These are phyloP conservation scores for Panzeria rudis DNA, from an alignment of 2,888 invertebrate species.

Conservation along the genomic window DNA sequence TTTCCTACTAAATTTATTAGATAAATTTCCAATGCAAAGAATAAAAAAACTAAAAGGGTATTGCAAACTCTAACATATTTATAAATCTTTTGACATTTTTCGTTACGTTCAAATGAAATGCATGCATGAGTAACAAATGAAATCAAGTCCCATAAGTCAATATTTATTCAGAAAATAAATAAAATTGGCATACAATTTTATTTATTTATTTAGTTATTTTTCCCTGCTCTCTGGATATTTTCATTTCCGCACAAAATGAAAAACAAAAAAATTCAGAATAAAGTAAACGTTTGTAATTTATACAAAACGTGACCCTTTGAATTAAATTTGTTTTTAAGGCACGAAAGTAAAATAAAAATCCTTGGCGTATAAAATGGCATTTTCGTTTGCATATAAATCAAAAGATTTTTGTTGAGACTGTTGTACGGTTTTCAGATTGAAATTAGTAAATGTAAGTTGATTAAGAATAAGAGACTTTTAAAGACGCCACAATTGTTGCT, in stretches of 20 bases:
- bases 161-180: conserved; percentile 62
- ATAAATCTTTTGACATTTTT: conserved; percentile 49
- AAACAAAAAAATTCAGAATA: conserved; percentile 22
- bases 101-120: conserved; percentile 57
- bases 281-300: conserved; percentile 55
- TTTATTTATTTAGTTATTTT: conserved; percentile 2
- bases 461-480: background rate
- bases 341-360: conserved; percentile 40
- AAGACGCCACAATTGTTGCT: background rate
- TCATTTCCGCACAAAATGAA: conserved; percentile 50
- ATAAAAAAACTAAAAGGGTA: background rate
- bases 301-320: conserved; percentile 67
- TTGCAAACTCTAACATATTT: conserved; percentile 4
- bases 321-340: conserved; percentile 24
- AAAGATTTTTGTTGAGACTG: conserved; percentile 7
- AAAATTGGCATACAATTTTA: conserved; percentile 63
- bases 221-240: conserved; percentile 28
- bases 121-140: conserved; percentile 59
- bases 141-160: conserved; percentile 65
- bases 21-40: conserved; percentile 25
- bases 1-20: conserved; percentile 56
- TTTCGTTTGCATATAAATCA: conserved; percentile 43
- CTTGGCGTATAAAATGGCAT: conserved; percentile 11
- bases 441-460: conserved; percentile 37
- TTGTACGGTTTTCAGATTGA: conserved; percentile 28